These are phyloP conservation scores for Gymnothorax javanicus DNA, from an alignment of 2,797 vertebrate genomes.

Conservation along the genomic window DNA sequence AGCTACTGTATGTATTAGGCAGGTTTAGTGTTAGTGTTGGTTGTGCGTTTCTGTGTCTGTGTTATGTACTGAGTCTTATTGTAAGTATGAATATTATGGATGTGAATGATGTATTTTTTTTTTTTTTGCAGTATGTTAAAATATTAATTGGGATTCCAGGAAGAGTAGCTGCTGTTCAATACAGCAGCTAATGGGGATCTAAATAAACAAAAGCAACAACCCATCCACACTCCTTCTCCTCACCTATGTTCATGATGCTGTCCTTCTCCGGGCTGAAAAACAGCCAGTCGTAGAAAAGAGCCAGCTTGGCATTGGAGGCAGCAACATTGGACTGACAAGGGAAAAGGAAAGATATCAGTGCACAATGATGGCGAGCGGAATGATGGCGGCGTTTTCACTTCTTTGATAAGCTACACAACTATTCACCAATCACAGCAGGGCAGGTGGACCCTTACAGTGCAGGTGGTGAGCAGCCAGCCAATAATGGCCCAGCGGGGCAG, in stretches of 20 bases:
- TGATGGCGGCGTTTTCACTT: too few species aligned
- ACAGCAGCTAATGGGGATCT: too few species aligned
- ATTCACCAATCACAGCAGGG: neutral
- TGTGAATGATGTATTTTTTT: too few species aligned
- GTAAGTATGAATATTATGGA: too few species aligned
- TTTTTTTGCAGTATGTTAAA: too few species aligned
- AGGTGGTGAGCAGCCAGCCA: slow-evolving; percentile 95
- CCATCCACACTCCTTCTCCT: neutral
- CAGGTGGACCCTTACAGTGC: slow-evolving; percentile 77
- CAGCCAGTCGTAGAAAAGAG: slow-evolving; percentile 96
- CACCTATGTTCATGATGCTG: slow-evolving; percentile 99
- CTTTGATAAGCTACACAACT: neutral
- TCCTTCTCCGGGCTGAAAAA: slow-evolving; percentile 98
- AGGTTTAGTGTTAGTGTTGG: too few species aligned
- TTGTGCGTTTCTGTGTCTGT: too few species aligned
- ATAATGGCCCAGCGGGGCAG: slow-evolving; percentile 97
- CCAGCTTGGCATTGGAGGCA: slow-evolving; percentile 94
- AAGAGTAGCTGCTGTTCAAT: too few species aligned
- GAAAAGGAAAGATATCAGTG: neutral
- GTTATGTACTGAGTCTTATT: too few species aligned
- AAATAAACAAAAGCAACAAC: too few species aligned
- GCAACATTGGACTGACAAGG: slow-evolving; percentile 88
- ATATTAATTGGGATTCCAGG: too few species aligned
- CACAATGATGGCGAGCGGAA: neutral
- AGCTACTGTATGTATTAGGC: too few species aligned